Evolutionary conservation across 92 coral and sea anemone genomes (phyloP).

Genomic region (Montipora capitata): DNA sequence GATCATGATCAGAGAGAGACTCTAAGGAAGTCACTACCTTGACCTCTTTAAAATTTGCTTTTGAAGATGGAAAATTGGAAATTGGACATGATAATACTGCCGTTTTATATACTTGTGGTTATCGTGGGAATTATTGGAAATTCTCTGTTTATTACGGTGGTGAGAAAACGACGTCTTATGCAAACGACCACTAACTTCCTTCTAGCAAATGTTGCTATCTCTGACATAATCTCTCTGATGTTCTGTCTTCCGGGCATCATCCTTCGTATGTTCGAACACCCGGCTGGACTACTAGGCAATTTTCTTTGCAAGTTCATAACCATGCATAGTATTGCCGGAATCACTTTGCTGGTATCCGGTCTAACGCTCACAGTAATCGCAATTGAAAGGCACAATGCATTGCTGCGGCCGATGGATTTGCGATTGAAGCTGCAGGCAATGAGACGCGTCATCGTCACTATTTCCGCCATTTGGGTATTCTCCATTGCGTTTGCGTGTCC

Average conservation of each 20-base stretch:
- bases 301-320: slow-evolving; percentile 87
- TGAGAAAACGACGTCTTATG: slow-evolving; percentile 72
- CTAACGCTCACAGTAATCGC: slow-evolving; percentile 81
- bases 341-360: slow-evolving; percentile 80
- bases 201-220: slow-evolving; percentile 79
- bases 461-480: slow-evolving; percentile 72
- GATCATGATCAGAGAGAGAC: no score
- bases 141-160: slow-evolving; percentile 76
- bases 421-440: slow-evolving; percentile 51
- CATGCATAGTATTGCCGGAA: slow-evolving; percentile 70
- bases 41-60: background rate
- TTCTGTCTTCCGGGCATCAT: slow-evolving; percentile 78
- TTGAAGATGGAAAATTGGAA: slow-evolving; percentile 4
- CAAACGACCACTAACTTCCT: slow-evolving; percentile 82
- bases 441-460: slow-evolving; percentile 62
- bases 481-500: slow-evolving; percentile 72
- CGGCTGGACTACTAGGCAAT: slow-evolving; percentile 67
- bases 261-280: slow-evolving; percentile 54
- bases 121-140: slow-evolving; percentile 81
- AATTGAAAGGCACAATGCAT: slow-evolving; percentile 80
- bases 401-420: slow-evolving; percentile 61
- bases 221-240: slow-evolving; percentile 72
- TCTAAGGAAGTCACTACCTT: background rate
- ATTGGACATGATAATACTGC: slow-evolving; percentile 49
- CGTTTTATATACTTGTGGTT: slow-evolving; percentile 68